Evolutionary conservation across 2,888 invertebrate genomes (phyloP).

Genomic region (Ommatoiulus sabulosus): DNA sequence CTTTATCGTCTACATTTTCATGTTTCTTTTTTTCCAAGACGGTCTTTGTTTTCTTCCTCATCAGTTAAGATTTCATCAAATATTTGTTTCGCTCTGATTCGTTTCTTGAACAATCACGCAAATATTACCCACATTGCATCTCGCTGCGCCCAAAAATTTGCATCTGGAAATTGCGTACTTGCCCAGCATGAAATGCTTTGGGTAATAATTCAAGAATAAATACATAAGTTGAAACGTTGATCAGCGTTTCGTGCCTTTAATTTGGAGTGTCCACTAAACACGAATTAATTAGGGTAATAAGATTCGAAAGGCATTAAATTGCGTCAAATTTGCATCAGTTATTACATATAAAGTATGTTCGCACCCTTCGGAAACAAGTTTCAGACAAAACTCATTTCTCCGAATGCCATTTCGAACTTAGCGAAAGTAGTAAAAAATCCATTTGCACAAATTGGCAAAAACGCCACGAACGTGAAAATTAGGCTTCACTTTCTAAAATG

Average conservation of each 20-base stretch:
- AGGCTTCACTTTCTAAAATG: no score
- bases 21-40: background rate
- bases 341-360: background rate
- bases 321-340: background rate
- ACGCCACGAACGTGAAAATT: no score
- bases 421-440: background rate
- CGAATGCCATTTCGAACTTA: background rate
- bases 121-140: constrained; percentile 4
- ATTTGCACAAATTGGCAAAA: no score
- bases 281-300: background rate
- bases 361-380: background rate
- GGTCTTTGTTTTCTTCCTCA: constrained; percentile 1
- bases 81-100: constrained; percentile 39
- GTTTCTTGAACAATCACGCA: background rate
- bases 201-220: background rate
- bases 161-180: no score
- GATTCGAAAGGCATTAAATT: background rate
- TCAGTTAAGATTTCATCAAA: constrained; percentile 35
- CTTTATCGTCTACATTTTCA: no score
- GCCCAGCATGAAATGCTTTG: no score
- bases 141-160: background rate
- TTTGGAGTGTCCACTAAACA: background rate
- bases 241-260: background rate
- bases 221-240: background rate
- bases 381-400: background rate